These are phyloP conservation scores for Germaria angustata DNA, from an alignment of 2,888 invertebrate species.

Conservation along the genomic window DNA sequence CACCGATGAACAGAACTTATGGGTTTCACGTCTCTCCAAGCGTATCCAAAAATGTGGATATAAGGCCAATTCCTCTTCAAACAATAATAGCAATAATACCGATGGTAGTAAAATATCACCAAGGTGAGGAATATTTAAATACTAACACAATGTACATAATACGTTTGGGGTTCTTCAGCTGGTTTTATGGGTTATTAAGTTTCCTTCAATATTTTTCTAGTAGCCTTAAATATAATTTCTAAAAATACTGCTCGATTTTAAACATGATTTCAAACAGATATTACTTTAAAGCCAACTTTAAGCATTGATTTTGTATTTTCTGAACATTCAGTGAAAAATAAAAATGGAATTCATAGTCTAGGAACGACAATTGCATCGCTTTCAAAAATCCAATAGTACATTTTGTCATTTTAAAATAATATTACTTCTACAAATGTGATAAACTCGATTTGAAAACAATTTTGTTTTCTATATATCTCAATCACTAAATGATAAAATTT, in stretches of 20 bases:
- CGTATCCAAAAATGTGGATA: constrained; percentile 96
- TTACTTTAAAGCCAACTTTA: no score
- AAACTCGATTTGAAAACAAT: no score
- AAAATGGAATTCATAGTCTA: no score
- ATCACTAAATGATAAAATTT: no score
- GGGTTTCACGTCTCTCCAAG: constrained; percentile 94
- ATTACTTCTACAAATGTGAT: no score
- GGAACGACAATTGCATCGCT: no score
- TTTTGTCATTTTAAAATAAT: no score
- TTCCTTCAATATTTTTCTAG: not conserved
- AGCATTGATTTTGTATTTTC: not conserved
- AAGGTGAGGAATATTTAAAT: constrained; percentile 82
- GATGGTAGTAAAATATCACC: constrained; percentile 88
- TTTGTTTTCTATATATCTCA: no score
- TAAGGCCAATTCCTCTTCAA: constrained; percentile 88
- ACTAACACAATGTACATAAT: constrained; percentile 9
- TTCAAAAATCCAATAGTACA: no score
- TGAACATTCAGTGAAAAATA: no score
- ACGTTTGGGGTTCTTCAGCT: constrained; percentile 1
- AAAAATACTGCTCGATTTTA: not conserved
- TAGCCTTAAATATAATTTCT: not conserved
- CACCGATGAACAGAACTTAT: constrained; percentile 93
- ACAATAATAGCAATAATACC: constrained; percentile 78
- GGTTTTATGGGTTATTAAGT: not conserved
- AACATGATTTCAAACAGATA: constrained; percentile 6